These are phyloP conservation scores for Rhynchopsitta pachyrhyncha DNA, from an alignment of 2,113 vertebrate species.

Conservation along the genomic window DNA sequence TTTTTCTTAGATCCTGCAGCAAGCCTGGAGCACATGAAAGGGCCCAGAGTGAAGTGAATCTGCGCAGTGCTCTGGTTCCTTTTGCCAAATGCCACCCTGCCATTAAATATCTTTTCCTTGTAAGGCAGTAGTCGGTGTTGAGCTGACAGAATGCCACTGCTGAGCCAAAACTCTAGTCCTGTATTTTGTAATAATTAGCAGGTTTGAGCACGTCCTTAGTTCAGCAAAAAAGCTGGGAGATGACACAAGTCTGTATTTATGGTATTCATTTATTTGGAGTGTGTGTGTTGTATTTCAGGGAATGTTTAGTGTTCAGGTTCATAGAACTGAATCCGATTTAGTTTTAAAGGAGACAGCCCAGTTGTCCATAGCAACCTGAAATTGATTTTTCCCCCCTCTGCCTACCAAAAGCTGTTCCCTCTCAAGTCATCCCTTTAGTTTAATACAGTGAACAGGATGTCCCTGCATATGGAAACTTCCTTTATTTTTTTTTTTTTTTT, in stretches of 20 bases:
- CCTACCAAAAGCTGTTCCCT: constrained; percentile 65
- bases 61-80: background rate
- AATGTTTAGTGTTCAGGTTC: constrained; percentile 62
- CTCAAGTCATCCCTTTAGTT: constrained; percentile 77
- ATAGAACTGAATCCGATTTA: constrained; percentile 55
- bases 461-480: constrained; percentile 40
- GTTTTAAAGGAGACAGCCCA: constrained; percentile 65
- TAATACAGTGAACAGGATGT: constrained; percentile 68
- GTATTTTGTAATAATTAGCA: constrained; percentile 63
- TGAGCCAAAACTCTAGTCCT: constrained; percentile 26
- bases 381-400: constrained; percentile 59
- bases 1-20: background rate
- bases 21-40: background rate
- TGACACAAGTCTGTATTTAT: constrained; percentile 38
- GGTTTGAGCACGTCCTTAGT: constrained; percentile 37
- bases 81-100: background rate
- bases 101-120: background rate
- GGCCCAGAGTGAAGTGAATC: background rate
- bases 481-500: background rate
- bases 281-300: constrained; percentile 36
- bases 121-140: background rate
- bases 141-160: background rate
- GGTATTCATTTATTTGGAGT: background rate
- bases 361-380: constrained; percentile 73
- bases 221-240: constrained; percentile 35